Conservation (phyloP, 2,797 vertebrate genomes). For the Eulemur rubriventer region DNA sequence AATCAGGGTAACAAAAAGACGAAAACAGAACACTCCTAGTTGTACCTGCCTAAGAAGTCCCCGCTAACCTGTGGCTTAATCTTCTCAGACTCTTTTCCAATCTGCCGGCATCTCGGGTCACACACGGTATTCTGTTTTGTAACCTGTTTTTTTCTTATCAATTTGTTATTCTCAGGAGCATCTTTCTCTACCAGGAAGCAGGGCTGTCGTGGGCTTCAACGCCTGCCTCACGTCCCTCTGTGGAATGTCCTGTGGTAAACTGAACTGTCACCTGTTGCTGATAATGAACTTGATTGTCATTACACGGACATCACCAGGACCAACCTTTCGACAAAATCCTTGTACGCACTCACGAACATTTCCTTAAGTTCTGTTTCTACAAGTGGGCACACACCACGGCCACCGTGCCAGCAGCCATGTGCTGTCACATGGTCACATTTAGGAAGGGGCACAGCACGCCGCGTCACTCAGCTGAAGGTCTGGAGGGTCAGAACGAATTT, state of each 20-base stretch:
- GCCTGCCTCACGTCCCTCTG: neutral
- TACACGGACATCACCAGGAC: neutral
- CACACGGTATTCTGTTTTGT: neutral
- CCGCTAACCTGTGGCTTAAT: neutral
- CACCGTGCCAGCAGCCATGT: rapidly evolving
- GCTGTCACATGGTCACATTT: rapidly evolving
- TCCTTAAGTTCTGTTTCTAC: neutral
- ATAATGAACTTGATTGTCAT: neutral
- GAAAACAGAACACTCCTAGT: neutral
- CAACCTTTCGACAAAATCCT: neutral
- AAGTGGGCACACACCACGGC: neutral
- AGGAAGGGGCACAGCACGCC: neutral
- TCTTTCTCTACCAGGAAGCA: neutral
- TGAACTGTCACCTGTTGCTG: neutral
- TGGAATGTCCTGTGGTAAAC: rapidly evolving
- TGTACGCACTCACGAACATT: rapidly evolving
- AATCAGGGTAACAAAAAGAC: neutral
- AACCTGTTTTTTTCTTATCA: neutral
- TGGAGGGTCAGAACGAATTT: no score
- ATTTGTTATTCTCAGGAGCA: no score
- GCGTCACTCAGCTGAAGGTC: rapidly evolving
- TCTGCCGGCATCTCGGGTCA: neutral
- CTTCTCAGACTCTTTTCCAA: neutral
- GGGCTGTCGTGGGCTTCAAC: no score
- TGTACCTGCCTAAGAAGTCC: neutral